Percentiles rank a stretch among this genome's conserved stretches.
These are phyloP conservation scores for Engystomops pustulosus DNA, from an alignment of 2,113 vertebrate genomes.

Conservation along the genomic window DNA sequence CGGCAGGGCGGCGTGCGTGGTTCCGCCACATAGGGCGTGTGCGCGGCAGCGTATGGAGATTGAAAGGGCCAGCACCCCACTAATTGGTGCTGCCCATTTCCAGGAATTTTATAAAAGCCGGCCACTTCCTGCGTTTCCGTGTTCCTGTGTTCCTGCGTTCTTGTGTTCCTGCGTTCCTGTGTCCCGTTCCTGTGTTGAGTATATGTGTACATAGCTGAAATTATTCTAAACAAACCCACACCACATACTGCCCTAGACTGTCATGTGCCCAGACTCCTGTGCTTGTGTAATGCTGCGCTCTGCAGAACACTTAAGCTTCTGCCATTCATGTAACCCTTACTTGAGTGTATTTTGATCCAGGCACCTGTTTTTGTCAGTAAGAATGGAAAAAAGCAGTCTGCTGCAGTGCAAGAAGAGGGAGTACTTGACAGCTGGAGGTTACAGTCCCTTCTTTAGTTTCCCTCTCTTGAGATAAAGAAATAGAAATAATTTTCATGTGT, in stretches of 20 bases:
- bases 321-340: slow-evolving; percentile 16
- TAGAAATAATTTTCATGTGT: too few species aligned
- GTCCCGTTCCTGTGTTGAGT: too few species aligned
- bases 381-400: slow-evolving; percentile 30
- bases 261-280: not conserved
- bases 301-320: slow-evolving; percentile 46
- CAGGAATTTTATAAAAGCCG: too few species aligned
- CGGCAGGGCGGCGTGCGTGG: too few species aligned
- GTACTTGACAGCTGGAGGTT: not conserved
- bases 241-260: not conserved
- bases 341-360: slow-evolving; percentile 41
- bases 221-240: not conserved
- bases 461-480: not conserved
- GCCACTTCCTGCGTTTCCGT: too few species aligned
- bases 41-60: too few species aligned
- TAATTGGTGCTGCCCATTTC: too few species aligned
- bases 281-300: slow-evolving; percentile 7
- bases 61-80: too few species aligned
- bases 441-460: not conserved
- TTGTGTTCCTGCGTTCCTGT: too few species aligned
- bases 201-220: not conserved
- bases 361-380: slow-evolving; percentile 47
- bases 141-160: too few species aligned
- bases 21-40: too few species aligned
- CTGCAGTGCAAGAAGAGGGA: not conserved